phyloP scores from a whole-genome alignment of 2,888 invertebrate species.

The Blastobasis adustella region DNA sequence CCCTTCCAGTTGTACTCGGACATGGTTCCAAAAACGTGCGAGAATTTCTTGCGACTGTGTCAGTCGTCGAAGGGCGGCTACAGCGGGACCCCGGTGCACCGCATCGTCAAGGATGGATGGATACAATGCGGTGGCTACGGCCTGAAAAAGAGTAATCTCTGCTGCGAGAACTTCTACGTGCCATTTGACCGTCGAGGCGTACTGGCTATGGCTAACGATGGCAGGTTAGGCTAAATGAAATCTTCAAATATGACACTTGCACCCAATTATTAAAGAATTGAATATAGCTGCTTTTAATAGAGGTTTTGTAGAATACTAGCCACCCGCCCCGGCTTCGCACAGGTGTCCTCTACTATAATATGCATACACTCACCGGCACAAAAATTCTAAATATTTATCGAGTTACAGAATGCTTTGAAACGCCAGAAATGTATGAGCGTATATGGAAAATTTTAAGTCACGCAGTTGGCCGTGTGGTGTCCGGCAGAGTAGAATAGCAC shows the following conservation, averaged over 20 bases:
- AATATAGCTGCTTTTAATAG: too few relatives aligned
- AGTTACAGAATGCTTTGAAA: too few relatives aligned
- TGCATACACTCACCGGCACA: too few relatives aligned
- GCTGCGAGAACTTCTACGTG: slow-evolving; percentile 81
- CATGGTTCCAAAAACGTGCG: slow-evolving; percentile 72
- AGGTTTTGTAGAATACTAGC: too few relatives aligned
- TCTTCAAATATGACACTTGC: background rate
- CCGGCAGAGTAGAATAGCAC: too few relatives aligned
- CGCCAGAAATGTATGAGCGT: too few relatives aligned
- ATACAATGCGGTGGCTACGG: slow-evolving; percentile 79
- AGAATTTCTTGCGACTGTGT: slow-evolving; percentile 75
- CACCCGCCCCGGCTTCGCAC: too few relatives aligned
- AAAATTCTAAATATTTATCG: too few relatives aligned
- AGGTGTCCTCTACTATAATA: too few relatives aligned
- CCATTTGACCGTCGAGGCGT: slow-evolving; percentile 80
- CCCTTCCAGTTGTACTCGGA: slow-evolving; percentile 71
- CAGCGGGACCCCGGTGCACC: slow-evolving; percentile 74
- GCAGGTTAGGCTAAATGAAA: slow-evolving; percentile 39
- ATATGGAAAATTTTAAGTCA: too few relatives aligned
- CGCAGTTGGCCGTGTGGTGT: too few relatives aligned
- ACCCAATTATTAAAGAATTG: too few relatives aligned
- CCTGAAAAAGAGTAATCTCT: slow-evolving; percentile 47
- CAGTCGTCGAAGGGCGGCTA: slow-evolving; percentile 60
- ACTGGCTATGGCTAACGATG: slow-evolving; percentile 82
- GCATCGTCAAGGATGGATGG: slow-evolving; percentile 81